Evolutionary conservation across 2,797 vertebrate species (phyloP).

Genomic region (Bradypus variegatus): DNA sequence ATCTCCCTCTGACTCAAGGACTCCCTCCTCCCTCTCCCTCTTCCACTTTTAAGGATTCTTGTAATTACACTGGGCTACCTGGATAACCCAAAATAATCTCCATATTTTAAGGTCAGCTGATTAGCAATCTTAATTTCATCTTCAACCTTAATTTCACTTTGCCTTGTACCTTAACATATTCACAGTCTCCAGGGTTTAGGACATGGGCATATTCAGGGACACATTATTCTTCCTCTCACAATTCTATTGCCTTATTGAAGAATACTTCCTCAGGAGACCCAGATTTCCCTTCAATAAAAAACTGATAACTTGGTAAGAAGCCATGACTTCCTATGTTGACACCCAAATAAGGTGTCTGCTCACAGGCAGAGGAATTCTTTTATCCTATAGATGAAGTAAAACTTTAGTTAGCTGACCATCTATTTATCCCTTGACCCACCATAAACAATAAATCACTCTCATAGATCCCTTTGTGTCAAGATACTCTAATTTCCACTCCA

Average conservation of each 20-base stretch:
- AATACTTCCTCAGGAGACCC: not conserved
- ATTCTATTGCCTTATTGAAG: not conserved
- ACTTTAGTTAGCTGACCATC: not conserved
- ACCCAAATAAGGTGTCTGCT: not conserved
- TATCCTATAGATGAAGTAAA: not conserved
- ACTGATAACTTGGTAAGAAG: not conserved
- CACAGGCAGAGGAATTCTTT: not conserved
- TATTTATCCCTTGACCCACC: not conserved
- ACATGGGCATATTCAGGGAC: not conserved
- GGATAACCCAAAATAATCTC: not conserved
- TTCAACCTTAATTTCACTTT: not conserved
- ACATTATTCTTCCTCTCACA: not conserved
- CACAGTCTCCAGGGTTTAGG: not conserved
- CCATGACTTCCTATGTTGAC: not conserved
- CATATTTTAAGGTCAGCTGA: not conserved
- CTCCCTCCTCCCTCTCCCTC: not conserved
- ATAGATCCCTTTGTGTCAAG: not conserved
- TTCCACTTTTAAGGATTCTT: not conserved
- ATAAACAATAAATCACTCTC: not conserved
- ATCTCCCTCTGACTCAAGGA: not conserved
- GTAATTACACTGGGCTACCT: not conserved
- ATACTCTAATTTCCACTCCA: not conserved
- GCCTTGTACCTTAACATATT: not conserved
- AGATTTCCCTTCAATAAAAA: not conserved
- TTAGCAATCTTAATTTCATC: not conserved